Base-by-base conservation (phyloP, 2,797 vertebrate genomes). In the Aeoliscus strigatus region DNA sequence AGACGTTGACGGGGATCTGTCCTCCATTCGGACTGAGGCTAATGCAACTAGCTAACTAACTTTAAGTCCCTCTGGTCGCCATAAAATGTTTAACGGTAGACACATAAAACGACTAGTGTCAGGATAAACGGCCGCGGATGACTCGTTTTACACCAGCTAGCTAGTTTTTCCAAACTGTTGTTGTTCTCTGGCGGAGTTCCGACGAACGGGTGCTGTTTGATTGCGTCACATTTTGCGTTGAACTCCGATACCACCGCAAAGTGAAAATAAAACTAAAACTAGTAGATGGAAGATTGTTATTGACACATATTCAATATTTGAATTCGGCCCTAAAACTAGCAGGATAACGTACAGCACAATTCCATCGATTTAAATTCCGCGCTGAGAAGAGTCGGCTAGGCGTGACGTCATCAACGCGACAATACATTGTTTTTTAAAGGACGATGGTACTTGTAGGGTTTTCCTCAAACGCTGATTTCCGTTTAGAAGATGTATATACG, bases 341-440 rank as follows among this genome's bases (percentile, higher is more conserved):
- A 3, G 3, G 8, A 2, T 12, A 12, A 9, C 31, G 31, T 9
- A 11, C 2, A 14, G 13, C 6, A 14, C 1, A 23, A 27, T 14
- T 0, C 15, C 2, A 1, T 14, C 7, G 39, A 64, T 80, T 77
- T 14, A 56, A 75, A 77, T 66, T 55, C 37, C 60, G 65, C 73
- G 75, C 70, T 53, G 9, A 29, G 6, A 15, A 5, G 7, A 2
- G 6, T 7, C 9, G n/a, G n/a, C n/a, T n/a, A n/a, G n/a, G 6
- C 0, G 0, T 60, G 45, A 79, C 75, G 69, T 64, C 40, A 64
- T 38, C 27, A 4, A 15, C 0, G 55, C 62, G 67, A 55, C 70
- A 0, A 17, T 14, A 6, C 26, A 14, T 9, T 4, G 8, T 9
- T n/a, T n/a, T n/a, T n/a, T n/a, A n/a, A n/a, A 31, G 31, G 10